Percentiles rank a stretch among this genome's conserved stretches.
Evolutionary conservation across 1,140 invertebrate species (phyloP).

Genomic region (Drosophila carrolli): DNA sequence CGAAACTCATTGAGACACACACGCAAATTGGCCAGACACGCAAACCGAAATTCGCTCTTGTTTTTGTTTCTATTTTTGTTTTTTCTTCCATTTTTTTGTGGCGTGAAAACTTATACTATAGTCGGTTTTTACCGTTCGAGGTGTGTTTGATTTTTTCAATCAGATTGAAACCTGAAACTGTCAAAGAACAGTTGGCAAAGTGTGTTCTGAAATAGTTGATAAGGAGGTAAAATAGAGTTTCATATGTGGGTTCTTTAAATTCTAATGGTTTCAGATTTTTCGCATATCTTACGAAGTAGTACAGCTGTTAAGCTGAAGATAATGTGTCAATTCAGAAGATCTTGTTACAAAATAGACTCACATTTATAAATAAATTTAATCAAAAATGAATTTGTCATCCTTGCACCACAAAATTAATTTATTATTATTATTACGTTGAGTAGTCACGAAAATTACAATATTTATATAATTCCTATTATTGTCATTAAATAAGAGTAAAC

Average conservation of each 20-base stretch:
- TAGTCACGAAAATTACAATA: too few species aligned
- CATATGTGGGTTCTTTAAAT: too few species aligned
- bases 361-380: too few species aligned
- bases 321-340: too few species aligned
- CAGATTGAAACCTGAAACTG: conserved; percentile 33
- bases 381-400: too few species aligned
- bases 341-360: too few species aligned
- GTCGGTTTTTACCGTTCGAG: conserved; percentile 28
- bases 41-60: conserved; percentile 46
- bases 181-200: conserved; percentile 25
- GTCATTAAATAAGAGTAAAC: too few species aligned
- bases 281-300: neutral
- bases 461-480: too few species aligned
- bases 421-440: too few species aligned
- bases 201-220: conserved; percentile 9
- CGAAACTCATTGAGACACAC: conserved; percentile 69
- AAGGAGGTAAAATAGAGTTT: neutral
- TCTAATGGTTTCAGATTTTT: conserved; percentile 1
- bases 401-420: too few species aligned
- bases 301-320: neutral
- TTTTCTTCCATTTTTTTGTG: conserved; percentile 29
- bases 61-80: conserved; percentile 28
- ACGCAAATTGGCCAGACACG: conserved; percentile 76
- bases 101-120: conserved; percentile 28
- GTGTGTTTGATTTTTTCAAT: conserved; percentile 39